Evolutionary conservation across 2,888 invertebrate species (phyloP).

Genomic region (Cabera pusaria): DNA sequence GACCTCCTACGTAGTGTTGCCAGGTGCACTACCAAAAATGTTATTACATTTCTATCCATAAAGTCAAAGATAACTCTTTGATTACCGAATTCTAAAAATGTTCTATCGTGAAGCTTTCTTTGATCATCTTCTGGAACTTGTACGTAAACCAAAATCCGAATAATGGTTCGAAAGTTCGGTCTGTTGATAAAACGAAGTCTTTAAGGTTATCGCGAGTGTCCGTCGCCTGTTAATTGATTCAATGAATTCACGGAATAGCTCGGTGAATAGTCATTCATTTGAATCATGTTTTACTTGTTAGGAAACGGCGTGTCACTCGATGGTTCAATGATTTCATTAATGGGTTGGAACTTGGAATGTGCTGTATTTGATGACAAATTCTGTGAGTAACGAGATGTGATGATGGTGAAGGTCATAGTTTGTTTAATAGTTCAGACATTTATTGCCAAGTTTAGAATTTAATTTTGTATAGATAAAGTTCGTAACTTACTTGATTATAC

Average conservation of each 20-base stretch:
- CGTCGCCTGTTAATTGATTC: slow-evolving; percentile 14
- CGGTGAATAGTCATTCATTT: slow-evolving; percentile 17
- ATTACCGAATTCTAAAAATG: too few relatives aligned
- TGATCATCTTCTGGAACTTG: too few relatives aligned
- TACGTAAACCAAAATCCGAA: too few relatives aligned
- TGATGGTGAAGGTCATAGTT: too few relatives aligned
- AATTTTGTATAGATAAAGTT: too few relatives aligned
- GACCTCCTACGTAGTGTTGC: slow-evolving; percentile 44
- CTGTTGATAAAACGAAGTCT: slow-evolving; percentile 2
- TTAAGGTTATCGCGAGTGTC: slow-evolving; percentile 11
- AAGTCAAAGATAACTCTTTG: too few relatives aligned
- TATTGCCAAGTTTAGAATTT: too few relatives aligned
- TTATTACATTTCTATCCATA: neutral
- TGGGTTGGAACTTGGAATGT: neutral
- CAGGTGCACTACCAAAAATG: slow-evolving; percentile 13
- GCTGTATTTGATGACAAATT: slow-evolving; percentile 8
- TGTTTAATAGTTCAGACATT: too few relatives aligned
- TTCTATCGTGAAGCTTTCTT: too few relatives aligned
- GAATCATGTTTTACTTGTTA: slow-evolving; percentile 17
- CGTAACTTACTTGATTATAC: too few relatives aligned
- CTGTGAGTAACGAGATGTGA: neutral
- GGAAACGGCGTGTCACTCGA: slow-evolving; percentile 11
- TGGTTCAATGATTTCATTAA: slow-evolving; percentile 12
- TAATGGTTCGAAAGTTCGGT: too few relatives aligned
- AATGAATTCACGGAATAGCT: slow-evolving; percentile 20